These are phyloP conservation scores for Cheirogaleus major DNA, from an alignment of 2,797 vertebrate genomes.

Conservation along the genomic window DNA sequence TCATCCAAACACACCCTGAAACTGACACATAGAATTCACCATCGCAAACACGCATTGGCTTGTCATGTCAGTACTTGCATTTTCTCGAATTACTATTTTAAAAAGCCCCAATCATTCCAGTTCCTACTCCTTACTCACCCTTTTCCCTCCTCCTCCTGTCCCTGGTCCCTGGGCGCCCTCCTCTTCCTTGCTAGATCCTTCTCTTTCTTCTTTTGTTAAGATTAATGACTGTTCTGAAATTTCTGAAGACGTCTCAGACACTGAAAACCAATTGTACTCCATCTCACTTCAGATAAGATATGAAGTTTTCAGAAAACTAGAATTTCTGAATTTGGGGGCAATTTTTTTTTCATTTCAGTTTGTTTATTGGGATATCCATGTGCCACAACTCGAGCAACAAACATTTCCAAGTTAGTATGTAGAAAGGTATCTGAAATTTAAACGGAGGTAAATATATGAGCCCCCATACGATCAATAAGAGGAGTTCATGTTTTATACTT, in stretches of 20 bases:
- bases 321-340: neutral
- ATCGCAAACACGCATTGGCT: neutral
- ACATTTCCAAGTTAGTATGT: neutral
- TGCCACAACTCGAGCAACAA: neutral
- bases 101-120: neutral
- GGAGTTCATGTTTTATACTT: neutral
- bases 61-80: neutral
- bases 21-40: neutral
- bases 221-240: neutral
- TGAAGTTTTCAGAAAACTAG: neutral
- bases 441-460: neutral
- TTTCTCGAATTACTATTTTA: neutral
- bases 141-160: neutral
- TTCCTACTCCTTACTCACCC: neutral
- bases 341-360: neutral
- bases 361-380: neutral
- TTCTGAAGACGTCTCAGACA: neutral
- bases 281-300: neutral
- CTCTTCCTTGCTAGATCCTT: neutral
- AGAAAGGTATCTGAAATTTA: neutral
- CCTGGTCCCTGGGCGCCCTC: accelerated
- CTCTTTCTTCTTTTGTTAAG: neutral
- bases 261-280: neutral
- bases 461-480: neutral
- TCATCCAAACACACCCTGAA: neutral